These are phyloP conservation scores for Phalacrocorax pelagicus DNA, from an alignment of 2,113 vertebrate genomes.

Conservation along the genomic window DNA sequence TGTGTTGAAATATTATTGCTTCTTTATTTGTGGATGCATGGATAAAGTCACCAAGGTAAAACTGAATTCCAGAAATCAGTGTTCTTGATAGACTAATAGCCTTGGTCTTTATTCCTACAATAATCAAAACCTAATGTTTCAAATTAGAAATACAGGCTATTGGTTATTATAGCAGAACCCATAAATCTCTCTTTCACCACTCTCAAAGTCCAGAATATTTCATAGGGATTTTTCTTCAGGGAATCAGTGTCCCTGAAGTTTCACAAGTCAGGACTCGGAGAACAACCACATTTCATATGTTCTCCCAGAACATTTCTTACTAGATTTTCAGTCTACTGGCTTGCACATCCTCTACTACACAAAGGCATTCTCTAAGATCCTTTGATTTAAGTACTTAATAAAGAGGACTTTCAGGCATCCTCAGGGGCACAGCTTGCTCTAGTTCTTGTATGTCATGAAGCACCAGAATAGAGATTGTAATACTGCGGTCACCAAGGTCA, in stretches of 20 bases:
- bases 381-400: neutral
- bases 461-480: neutral
- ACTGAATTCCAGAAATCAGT: neutral
- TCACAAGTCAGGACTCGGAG: neutral
- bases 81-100: neutral
- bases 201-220: neutral
- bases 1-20: neutral
- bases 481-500: neutral
- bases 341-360: neutral
- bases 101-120: neutral
- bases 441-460: neutral
- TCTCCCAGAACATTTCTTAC: neutral
- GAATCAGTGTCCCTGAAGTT: neutral
- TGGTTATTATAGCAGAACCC: neutral
- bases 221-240: neutral
- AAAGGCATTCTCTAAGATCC: neutral
- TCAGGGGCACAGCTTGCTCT: neutral
- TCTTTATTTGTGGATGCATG: neutral
- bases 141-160: neutral
- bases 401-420: neutral
- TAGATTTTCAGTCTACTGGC: neutral
- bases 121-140: neutral
- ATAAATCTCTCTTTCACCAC: neutral
- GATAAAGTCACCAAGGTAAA: neutral
- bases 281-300: neutral